Percentiles rank a stretch among this genome's conserved stretches.
These are phyloP conservation scores for Orbicella faveolata DNA, from an alignment of 64 coral and sea anemone species.

Conservation along the genomic window DNA sequence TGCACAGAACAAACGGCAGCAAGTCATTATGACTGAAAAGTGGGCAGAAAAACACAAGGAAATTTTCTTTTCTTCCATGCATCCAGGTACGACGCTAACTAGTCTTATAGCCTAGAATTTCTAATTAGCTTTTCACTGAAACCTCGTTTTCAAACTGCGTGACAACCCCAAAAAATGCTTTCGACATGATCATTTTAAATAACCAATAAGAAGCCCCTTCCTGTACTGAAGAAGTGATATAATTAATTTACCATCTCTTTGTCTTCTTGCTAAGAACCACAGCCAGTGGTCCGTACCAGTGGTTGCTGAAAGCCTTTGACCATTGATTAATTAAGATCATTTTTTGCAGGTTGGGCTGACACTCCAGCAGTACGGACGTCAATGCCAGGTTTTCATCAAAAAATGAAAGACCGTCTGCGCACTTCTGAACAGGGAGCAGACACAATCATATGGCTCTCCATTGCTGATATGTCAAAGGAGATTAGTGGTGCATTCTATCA, in stretches of 20 bases:
- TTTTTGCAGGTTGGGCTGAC: conserved; percentile 88
- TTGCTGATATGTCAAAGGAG: conserved; percentile 59
- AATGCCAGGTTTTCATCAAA: conserved; percentile 89
- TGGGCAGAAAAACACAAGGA: conserved; percentile 83
- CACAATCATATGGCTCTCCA: conserved; percentile 90
- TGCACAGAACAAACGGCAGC: conserved; percentile 95
- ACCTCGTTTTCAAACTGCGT: too few relatives aligned
- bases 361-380: conserved; percentile 88
- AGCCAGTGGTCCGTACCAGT: too few relatives aligned
- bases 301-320: too few relatives aligned
- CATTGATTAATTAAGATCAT: background rate
- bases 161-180: too few relatives aligned
- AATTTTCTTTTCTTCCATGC: conserved; percentile 95
- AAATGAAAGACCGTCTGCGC: conserved; percentile 68
- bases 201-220: too few relatives aligned
- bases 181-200: too few relatives aligned
- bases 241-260: too few relatives aligned
- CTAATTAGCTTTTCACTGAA: too few relatives aligned
- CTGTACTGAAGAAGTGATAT: too few relatives aligned
- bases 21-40: conserved; percentile 94
- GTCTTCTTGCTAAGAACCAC: too few relatives aligned
- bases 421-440: conserved; percentile 88
- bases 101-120: too few relatives aligned
- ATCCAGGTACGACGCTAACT: conserved; percentile 71
- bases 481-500: conserved; percentile 80